Conservation (phyloP, 1,140 invertebrate genomes). For the Caenorhabditis briggsae region DNA sequence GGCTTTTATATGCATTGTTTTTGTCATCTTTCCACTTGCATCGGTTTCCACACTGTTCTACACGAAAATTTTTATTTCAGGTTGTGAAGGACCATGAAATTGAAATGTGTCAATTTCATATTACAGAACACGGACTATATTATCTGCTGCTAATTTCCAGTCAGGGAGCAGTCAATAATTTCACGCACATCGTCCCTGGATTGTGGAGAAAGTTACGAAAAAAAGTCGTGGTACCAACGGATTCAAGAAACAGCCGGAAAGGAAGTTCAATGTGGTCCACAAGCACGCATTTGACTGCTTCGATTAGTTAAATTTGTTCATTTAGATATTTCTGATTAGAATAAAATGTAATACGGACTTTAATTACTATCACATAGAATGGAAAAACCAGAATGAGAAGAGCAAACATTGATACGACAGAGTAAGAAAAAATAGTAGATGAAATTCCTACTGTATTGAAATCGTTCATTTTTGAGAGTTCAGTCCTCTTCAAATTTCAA, state of each 20-base stretch:
- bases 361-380: too few relatives aligned
- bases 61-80: background rate
- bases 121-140: background rate
- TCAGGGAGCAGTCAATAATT: slow-evolving; percentile 11
- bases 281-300: background rate
- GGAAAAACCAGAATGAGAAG: too few relatives aligned
- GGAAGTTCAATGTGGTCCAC: slow-evolving; percentile 12
- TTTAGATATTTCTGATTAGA: background rate
- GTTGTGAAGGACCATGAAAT: background rate
- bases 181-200: background rate
- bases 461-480: too few relatives aligned
- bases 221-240: background rate
- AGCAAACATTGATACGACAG: too few relatives aligned
- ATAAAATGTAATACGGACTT: background rate
- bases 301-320: background rate
- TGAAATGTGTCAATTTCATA: background rate
- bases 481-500: too few relatives aligned
- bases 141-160: background rate
- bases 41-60: slow-evolving; percentile 6
- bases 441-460: too few relatives aligned
- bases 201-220: slow-evolving; percentile 2
- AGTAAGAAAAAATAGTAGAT: too few relatives aligned
- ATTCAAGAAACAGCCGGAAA: slow-evolving; percentile 3
- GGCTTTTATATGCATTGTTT: background rate
- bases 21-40: background rate